Base-by-base conservation (phyloP, 2,113 vertebrate genomes). In the Cochlearius cochlearius region DNA sequence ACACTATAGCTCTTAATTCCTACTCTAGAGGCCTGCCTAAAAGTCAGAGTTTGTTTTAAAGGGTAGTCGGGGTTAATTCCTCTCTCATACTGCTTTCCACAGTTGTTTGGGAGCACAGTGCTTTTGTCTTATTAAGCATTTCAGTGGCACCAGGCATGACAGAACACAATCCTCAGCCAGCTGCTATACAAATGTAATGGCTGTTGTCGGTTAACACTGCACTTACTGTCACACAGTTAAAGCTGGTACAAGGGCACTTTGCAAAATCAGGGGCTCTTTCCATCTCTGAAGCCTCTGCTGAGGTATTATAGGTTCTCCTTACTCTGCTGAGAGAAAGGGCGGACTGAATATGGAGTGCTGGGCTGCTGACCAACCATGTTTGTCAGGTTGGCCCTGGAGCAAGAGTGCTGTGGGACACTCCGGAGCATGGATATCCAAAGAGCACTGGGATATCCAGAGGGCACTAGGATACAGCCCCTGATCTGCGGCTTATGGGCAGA, bases 131-230 rank as follows among this genome's bases (percentile, higher is more conserved):
- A 26, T 6, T 20, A 13, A 56, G 14, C 17, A 36, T 47, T 90
- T 80, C 38, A 49, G 49, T 23, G 25, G 13, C 4, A 2, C 34
- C 7, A 16, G 4, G 7, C 10, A 6, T 63, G 25, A 53, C 27
- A 62, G 38, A 53, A 19, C 1, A 2, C 12, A 12, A 38, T 38
- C 9, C 18, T 68, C 30, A n/a, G 11, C 11, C 21, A 34, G 27
- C 11, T 79, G n/a, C 20, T n/a, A 12, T 12, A 47, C 29, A 29
- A 29, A 64, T 0, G 0, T 22, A 55, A 22, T 12, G 23, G 39
- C n/a, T 80, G 49, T 32, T 30, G 20, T 30, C 16, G 11, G 11
- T 29, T 92, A 67, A 39, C 11, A 21, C 47, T 75, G 41, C 22
- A 34, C 16, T 74, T 56, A n/a, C 20, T 63, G 49, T 74, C 43